Evolutionary conservation across 2,888 invertebrate genomes (phyloP).

Genomic region (Eretmocerus hayati): DNA sequence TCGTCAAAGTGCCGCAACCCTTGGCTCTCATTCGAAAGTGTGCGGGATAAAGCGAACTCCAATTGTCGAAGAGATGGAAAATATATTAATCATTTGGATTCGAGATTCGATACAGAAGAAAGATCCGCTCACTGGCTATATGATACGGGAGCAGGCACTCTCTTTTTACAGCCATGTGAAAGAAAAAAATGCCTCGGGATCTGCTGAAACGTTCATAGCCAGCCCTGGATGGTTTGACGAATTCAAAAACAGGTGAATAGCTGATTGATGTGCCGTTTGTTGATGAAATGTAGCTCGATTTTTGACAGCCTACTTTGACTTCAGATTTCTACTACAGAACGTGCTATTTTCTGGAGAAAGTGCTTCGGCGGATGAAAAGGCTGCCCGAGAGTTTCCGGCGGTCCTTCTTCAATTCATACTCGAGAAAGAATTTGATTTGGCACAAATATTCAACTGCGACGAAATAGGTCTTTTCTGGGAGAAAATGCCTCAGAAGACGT

Average conservation of each 20-base stretch:
- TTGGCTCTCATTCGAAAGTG: neutral
- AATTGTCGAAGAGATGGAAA: neutral
- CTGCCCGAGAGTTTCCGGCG: no score
- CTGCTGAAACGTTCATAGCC: no score
- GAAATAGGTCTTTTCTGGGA: constrained; percentile 26
- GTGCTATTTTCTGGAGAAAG: constrained; percentile 17
- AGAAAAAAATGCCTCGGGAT: no score
- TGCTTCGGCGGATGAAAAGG: no score
- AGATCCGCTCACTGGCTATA: neutral
- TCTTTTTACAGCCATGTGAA: no score
- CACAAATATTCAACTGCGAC: constrained; percentile 20
- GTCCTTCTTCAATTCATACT: constrained; percentile 19
- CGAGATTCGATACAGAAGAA: no score
- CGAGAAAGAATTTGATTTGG: constrained; percentile 14
- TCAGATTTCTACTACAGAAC: constrained; percentile 22
- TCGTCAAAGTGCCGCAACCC: no score
- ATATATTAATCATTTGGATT: constrained; percentile 1
- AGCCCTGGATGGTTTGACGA: no score
- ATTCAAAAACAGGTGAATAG: no score
- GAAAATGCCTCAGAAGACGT: constrained; percentile 20
- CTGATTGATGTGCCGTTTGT: no score
- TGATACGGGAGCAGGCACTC: no score
- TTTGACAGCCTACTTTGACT: neutral
- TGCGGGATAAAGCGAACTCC: neutral
- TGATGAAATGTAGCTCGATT: neutral